Percentiles rank a stretch among this genome's conserved stretches.
Evolutionary conservation across 2,113 vertebrate species (phyloP).

Genomic region (Lophochroa leadbeateri): DNA sequence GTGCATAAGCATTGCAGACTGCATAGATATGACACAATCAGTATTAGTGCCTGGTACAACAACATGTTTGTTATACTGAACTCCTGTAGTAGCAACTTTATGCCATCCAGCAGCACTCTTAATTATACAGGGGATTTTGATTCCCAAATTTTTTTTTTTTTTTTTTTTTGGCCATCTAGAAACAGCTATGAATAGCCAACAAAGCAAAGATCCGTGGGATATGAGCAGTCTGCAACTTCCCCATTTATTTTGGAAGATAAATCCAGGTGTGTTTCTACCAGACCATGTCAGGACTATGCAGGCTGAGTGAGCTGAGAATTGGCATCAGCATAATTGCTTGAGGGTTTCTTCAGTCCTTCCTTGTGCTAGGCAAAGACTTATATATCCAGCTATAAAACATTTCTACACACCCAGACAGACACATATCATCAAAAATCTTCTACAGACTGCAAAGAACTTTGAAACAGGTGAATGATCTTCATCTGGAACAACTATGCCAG

Average conservation of each 20-base stretch:
- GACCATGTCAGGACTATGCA: background rate
- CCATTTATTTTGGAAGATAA: background rate
- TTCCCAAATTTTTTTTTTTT: background rate
- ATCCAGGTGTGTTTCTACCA: background rate
- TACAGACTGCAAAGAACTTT: background rate
- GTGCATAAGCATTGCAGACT: background rate
- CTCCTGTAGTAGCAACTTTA: background rate
- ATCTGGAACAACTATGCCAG: background rate
- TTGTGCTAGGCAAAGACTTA: background rate
- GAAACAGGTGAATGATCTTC: background rate
- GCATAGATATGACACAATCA: background rate
- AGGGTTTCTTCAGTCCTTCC: background rate
- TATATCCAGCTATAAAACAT: background rate
- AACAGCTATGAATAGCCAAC: background rate
- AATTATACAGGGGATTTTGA: background rate
- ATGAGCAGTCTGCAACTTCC: background rate
- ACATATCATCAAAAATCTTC: background rate
- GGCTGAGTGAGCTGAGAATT: background rate
- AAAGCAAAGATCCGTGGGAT: background rate
- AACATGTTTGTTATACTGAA: fast-evolving
- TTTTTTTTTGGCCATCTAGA: background rate
- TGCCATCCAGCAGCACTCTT: background rate
- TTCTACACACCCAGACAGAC: background rate
- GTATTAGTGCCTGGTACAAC: background rate
- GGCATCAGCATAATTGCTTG: background rate